Evolutionary conservation across 2,797 vertebrate species (phyloP).

Genomic region (Martes flavigula): DNA sequence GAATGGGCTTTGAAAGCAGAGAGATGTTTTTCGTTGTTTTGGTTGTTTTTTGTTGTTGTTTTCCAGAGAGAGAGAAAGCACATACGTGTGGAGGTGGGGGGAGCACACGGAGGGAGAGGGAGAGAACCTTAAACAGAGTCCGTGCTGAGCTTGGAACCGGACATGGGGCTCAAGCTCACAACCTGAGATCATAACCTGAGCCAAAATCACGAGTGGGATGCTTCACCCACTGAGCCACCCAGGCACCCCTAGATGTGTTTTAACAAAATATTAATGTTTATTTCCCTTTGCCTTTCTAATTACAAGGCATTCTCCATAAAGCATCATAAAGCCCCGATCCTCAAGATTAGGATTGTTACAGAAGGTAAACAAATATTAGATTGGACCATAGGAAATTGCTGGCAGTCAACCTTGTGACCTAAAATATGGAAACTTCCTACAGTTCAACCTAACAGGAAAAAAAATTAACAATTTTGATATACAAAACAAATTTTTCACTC

Average conservation of each 20-base stretch:
- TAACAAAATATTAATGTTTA: neutral
- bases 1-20: neutral
- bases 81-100: neutral
- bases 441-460: neutral
- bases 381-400: neutral
- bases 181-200: neutral
- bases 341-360: conserved; percentile 10
- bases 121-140: neutral
- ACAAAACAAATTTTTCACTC: conserved; percentile 22
- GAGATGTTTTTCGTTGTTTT: neutral
- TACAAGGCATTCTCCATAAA: neutral
- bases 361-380: neutral
- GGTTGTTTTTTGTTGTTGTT: no score
- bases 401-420: neutral
- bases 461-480: neutral
- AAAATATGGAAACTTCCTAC: neutral
- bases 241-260: neutral
- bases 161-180: neutral
- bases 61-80: neutral
- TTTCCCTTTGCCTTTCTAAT: conserved; percentile 21
- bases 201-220: neutral
- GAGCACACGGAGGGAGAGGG: neutral
- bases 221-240: neutral
- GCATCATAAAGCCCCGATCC: neutral
- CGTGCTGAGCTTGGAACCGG: neutral